A percentile compares a stretch with the other conserved stretches of the same genome.
phyloP scores from a whole-genome alignment of 2,113 vertebrate genomes.

The Ptilonorhynchus violaceus region DNA sequence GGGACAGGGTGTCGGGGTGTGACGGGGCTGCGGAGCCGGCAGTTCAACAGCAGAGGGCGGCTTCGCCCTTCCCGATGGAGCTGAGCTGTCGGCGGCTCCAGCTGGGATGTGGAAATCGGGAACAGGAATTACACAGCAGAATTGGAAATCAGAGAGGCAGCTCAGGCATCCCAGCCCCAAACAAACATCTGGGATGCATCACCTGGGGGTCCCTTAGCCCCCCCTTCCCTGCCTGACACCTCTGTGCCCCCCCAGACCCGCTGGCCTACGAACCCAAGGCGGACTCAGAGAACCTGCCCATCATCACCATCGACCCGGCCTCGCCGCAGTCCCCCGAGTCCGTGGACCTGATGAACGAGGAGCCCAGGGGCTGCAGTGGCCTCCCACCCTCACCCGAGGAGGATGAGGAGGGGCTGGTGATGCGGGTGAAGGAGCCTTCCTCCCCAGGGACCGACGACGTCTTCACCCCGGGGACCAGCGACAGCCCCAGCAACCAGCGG shows the following conservation, averaged over 20 bases:
- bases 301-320: slow-evolving; percentile 91
- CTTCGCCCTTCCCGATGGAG: background rate
- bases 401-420: slow-evolving; percentile 78
- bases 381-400: slow-evolving; percentile 61
- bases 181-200: background rate
- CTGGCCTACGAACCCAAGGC: slow-evolving; percentile 83
- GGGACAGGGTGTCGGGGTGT: background rate
- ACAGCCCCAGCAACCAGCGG: slow-evolving; percentile 77
- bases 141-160: background rate
- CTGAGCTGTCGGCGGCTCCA: background rate
- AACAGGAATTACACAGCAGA: background rate
- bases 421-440: slow-evolving; percentile 73
- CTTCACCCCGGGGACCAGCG: slow-evolving; percentile 69
- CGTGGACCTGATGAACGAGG: slow-evolving; percentile 80
- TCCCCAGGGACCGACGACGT: slow-evolving; percentile 71
- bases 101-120: background rate
- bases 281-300: slow-evolving; percentile 70
- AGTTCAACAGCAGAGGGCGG: slow-evolving; percentile 17
- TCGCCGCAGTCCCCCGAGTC: slow-evolving; percentile 90
- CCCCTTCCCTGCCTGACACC: background rate
- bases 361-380: slow-evolving; percentile 59
- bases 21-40: background rate
- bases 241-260: slow-evolving; percentile 75
- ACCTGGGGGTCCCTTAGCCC: background rate
- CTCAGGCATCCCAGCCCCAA: background rate